Percentiles rank a stretch among this genome's conserved stretches.
phyloP scores from a whole-genome alignment of 1,140 invertebrate genomes.

The Aphelenchoides fujianensis region DNA sequence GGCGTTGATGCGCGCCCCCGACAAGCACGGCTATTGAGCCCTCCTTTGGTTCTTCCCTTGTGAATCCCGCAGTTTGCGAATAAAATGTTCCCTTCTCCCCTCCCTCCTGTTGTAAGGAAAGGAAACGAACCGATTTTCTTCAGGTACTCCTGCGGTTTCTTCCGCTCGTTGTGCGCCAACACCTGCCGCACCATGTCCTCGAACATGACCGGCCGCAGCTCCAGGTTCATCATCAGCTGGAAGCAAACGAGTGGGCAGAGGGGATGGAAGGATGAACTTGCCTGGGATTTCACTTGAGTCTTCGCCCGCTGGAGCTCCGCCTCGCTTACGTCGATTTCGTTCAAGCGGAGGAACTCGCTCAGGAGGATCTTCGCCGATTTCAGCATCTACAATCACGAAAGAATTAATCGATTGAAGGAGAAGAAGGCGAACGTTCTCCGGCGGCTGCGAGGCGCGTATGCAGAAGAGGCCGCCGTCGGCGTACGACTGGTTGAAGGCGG shows the following conservation, averaged over 20 bases:
- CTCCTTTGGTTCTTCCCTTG: too few relatives aligned
- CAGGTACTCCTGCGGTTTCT: constrained; percentile 83
- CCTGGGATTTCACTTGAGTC: constrained; percentile 90
- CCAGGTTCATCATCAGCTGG: constrained; percentile 94
- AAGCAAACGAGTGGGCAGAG: too few relatives aligned
- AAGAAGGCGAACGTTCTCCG: constrained; percentile 63
- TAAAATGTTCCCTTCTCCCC: not conserved
- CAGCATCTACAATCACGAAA: constrained; percentile 69
- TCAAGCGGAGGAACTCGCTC: constrained; percentile 80
- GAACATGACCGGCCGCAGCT: constrained; percentile 92
- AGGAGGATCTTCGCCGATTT: constrained; percentile 82
- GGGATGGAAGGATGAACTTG: too few relatives aligned
- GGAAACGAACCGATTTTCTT: constrained; percentile 76
- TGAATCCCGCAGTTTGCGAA: too few relatives aligned
- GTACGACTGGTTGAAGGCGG: constrained; percentile 94
- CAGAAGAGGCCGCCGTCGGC: constrained; percentile 90
- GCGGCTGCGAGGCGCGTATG: constrained; percentile 87
- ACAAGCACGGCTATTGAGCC: constrained; percentile 16
- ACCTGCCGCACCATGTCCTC: constrained; percentile 97
- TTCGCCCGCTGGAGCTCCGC: constrained; percentile 76
- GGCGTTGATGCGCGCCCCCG: constrained; percentile 22
- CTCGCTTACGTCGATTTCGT: constrained; percentile 71
- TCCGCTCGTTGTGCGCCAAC: constrained; percentile 80
- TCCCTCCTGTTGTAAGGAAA: too few relatives aligned
- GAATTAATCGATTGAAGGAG: too few relatives aligned